These are phyloP conservation scores for Cyclophora punctaria DNA, from an alignment of 2,888 invertebrate genomes.

Conservation along the genomic window DNA sequence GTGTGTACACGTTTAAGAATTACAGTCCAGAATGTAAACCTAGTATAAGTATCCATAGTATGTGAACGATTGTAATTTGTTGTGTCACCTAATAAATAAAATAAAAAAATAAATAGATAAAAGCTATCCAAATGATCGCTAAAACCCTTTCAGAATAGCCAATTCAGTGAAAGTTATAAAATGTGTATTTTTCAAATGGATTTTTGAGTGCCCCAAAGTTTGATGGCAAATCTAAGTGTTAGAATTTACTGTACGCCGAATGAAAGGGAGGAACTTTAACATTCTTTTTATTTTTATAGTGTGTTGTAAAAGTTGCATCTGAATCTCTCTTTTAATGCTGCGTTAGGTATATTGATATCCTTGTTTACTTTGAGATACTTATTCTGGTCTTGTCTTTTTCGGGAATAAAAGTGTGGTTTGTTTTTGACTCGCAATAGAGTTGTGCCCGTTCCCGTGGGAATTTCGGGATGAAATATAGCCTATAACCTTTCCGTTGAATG, in stretches of 20 bases:
- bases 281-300: slow-evolving; percentile 67
- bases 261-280: slow-evolving; percentile 45
- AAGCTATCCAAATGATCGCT: slow-evolving; percentile 29
- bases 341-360: neutral
- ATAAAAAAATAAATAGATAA: slow-evolving; percentile 21
- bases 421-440: no score
- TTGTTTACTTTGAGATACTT: neutral
- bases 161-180: slow-evolving; percentile 52
- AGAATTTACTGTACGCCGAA: slow-evolving; percentile 48
- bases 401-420: no score
- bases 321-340: slow-evolving; percentile 27
- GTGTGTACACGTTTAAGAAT: no score
- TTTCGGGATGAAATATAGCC: no score
- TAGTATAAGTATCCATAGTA: no score
- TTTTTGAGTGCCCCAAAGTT: slow-evolving; percentile 71
- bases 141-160: slow-evolving; percentile 46
- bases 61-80: no score
- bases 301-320: slow-evolving; percentile 58
- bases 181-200: slow-evolving; percentile 71
- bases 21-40: no score
- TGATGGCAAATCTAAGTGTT: slow-evolving; percentile 69
- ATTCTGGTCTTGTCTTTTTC: no score
- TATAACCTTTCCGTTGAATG: no score
- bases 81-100: no score
- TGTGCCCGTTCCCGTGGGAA: no score